Evolutionary conservation across 2,797 vertebrate genomes (phyloP).

Genomic region (Arvicola amphibius): DNA sequence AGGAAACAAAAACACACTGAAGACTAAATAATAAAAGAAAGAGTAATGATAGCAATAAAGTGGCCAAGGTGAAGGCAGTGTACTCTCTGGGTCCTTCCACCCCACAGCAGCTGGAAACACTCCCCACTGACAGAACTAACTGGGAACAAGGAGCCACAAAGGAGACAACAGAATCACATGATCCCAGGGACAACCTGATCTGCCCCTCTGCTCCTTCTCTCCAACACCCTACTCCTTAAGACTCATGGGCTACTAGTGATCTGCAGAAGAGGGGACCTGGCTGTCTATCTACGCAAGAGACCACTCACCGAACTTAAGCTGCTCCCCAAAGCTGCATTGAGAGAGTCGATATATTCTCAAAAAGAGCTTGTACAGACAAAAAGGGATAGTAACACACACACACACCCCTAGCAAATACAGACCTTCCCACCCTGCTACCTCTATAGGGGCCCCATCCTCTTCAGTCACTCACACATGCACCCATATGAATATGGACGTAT

Average conservation of each 20-base stretch:
- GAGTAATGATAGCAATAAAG: conserved; percentile 40
- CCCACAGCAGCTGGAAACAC: not conserved
- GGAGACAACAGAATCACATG: conserved; percentile 71
- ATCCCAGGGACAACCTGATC: conserved; percentile 26
- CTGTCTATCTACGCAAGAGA: not conserved
- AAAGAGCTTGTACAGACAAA: not conserved
- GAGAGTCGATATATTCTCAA: not conserved
- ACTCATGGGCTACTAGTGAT: not conserved
- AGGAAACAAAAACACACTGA: conserved; percentile 35
- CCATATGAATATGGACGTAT: not conserved
- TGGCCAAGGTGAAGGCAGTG: not conserved
- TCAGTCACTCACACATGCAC: not conserved
- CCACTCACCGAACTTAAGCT: conserved; percentile 30
- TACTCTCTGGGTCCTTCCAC: not conserved
- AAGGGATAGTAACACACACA: conserved; percentile 22
- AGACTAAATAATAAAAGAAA: conserved; percentile 50
- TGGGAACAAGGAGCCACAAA: conserved; percentile 25
- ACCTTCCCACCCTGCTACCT: conserved; percentile 16
- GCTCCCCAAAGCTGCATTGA: not conserved
- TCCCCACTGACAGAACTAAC: conserved; percentile 55
- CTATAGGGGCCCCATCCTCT: not conserved
- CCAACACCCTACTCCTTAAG: conserved; percentile 32
- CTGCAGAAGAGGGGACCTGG: not conserved
- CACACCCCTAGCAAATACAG: not conserved
- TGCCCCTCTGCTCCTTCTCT: conserved; percentile 11